These are phyloP conservation scores for Ceyx melanurus DNA, from an alignment of 2,113 vertebrate genomes.

Conservation along the genomic window DNA sequence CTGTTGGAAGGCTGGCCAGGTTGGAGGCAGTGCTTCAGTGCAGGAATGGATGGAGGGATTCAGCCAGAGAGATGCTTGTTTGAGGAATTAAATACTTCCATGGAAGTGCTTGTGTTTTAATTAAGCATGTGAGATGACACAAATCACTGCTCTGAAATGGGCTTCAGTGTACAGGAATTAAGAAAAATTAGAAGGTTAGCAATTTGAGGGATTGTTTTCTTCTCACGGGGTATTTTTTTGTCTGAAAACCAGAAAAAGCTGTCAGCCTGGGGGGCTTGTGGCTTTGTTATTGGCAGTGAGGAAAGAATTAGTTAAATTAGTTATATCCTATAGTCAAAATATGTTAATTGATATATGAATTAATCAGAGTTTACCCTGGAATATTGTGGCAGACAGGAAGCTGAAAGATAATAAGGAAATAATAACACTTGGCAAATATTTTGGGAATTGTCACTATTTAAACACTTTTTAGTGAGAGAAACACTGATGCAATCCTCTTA, in stretches of 20 bases:
- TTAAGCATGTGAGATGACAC: not conserved
- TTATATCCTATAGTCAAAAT: not conserved
- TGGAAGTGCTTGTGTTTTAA: not conserved
- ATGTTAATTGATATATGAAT: not conserved
- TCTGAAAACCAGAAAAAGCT: not conserved
- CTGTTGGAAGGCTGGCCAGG: not conserved
- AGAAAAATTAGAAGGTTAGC: not conserved
- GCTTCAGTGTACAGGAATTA: not conserved
- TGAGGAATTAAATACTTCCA: not conserved
- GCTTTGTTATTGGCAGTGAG: not conserved
- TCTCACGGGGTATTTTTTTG: not conserved
- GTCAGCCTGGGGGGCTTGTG: not conserved
- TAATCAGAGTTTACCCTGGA: not conserved
- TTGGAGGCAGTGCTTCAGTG: not conserved
- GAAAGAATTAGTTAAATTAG: not conserved
- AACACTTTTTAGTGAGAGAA: not conserved
- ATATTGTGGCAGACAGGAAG: not conserved
- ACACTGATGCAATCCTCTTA: not conserved
- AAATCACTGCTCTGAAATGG: not conserved
- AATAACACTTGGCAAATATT: not conserved
- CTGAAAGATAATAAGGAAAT: not conserved
- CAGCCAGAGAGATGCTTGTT: not conserved
- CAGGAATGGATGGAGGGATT: not conserved
- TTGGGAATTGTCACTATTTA: not conserved
- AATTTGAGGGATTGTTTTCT: not conserved